phyloP scores from a whole-genome alignment of 2,797 vertebrate species.

The Buphagus erythrorhynchus region DNA sequence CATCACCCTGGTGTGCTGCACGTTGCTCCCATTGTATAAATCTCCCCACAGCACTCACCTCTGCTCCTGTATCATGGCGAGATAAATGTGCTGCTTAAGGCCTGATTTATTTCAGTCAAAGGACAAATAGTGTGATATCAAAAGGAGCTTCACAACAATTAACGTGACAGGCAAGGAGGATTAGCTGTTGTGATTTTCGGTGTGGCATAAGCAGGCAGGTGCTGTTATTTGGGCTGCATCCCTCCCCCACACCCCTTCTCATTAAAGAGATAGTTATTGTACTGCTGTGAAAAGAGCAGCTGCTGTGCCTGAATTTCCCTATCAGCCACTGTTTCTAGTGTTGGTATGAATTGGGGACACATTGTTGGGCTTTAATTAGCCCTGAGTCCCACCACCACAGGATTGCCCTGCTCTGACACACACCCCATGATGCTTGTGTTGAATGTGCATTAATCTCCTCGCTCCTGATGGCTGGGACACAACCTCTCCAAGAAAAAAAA shows the following conservation, averaged over 20 bases:
- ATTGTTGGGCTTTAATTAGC: constrained; percentile 64
- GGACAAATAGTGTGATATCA: constrained; percentile 70
- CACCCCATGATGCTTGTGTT: background rate
- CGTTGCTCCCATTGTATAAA: background rate
- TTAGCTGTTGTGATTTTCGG: constrained; percentile 48
- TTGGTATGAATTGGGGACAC: constrained; percentile 38
- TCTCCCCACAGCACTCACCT: constrained; percentile 51
- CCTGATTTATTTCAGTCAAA: constrained; percentile 71
- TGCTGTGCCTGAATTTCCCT: constrained; percentile 64
- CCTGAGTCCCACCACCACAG: background rate
- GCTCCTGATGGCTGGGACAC: background rate
- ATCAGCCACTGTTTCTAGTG: constrained; percentile 63
- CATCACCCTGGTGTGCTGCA: background rate
- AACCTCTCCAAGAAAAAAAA: background rate
- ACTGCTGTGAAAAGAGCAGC: constrained; percentile 74
- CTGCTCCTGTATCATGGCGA: constrained; percentile 40
- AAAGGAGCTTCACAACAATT: constrained; percentile 63
- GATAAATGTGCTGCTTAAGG: constrained; percentile 66
- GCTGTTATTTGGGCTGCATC: constrained; percentile 44
- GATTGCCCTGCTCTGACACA: constrained; percentile 31
- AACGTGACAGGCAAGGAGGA: constrained; percentile 67
- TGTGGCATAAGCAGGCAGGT: constrained; percentile 69
- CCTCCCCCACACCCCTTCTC: constrained; percentile 14
- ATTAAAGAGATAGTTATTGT: constrained; percentile 73
- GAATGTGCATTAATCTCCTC: background rate